phyloP scores from a whole-genome alignment of 2,113 vertebrate genomes.

The Coregonus clupeaformis region DNA sequence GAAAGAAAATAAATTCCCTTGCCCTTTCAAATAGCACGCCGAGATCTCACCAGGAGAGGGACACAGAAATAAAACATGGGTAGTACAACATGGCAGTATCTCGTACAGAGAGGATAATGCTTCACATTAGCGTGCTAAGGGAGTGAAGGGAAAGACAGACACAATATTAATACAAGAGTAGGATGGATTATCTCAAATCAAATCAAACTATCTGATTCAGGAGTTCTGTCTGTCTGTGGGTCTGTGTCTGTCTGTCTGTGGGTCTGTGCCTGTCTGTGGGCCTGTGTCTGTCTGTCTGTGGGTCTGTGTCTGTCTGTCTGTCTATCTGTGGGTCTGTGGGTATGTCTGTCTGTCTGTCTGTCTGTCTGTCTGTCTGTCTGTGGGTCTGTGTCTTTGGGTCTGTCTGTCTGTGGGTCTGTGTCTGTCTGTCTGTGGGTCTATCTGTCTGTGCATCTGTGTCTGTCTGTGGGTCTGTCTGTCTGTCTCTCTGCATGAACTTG shows the following conservation, averaged over 20 bases:
- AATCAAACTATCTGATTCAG: background rate
- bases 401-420: slow-evolving; percentile 4
- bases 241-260: background rate
- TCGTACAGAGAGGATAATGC: slow-evolving; percentile 52
- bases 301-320: background rate
- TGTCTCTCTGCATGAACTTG: background rate
- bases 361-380: background rate
- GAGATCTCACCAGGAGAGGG: background rate
- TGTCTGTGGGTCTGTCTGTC: background rate
- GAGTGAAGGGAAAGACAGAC: background rate
- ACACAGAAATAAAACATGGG: slow-evolving; percentile 53
- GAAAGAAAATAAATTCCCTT: slow-evolving; percentile 41
- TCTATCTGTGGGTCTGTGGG: background rate
- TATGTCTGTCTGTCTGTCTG: background rate
- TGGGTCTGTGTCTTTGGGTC: background rate
- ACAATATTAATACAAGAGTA: too few relatives aligned
- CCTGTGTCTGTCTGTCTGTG: background rate
- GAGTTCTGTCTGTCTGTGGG: background rate
- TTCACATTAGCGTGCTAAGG: slow-evolving; percentile 43
- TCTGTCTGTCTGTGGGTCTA: slow-evolving; percentile 1
- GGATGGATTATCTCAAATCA: too few relatives aligned
- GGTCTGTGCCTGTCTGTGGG: background rate
- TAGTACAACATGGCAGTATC: slow-evolving; percentile 51
- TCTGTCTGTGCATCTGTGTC: background rate
- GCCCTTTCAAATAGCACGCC: slow-evolving; percentile 16